Evolutionary conservation across 2,113 vertebrate species (phyloP).

Genomic region (Octodon degus): DNA sequence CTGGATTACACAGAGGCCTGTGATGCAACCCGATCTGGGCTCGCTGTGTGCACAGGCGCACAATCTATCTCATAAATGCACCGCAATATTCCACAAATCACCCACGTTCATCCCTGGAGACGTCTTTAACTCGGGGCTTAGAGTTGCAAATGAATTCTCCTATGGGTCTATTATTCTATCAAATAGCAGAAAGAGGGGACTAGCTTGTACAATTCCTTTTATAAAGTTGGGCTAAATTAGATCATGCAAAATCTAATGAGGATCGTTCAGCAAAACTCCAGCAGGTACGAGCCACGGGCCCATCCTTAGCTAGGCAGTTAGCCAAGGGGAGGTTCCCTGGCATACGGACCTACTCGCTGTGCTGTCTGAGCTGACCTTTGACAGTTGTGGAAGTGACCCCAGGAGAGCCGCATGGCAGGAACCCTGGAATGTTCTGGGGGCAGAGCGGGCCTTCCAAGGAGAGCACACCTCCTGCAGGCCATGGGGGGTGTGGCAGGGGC

Average conservation of each 20-base stretch:
- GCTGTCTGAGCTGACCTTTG: not conserved
- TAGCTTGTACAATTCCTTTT: not conserved
- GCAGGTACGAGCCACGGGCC: not conserved
- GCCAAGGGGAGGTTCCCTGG: not conserved
- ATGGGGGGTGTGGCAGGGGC: fast-evolving
- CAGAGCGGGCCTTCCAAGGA: too few relatives aligned
- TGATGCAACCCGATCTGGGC: not conserved
- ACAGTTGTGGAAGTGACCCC: not conserved
- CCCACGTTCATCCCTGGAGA: not conserved
- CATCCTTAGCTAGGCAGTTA: not conserved
- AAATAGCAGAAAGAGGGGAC: not conserved
- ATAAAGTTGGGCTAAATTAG: not conserved
- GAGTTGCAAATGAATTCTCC: constrained; percentile 66
- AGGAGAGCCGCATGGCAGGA: not conserved
- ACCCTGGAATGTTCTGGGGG: not conserved
- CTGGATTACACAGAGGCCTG: not conserved
- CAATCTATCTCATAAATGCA: constrained; percentile 36
- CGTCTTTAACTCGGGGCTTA: constrained; percentile 60
- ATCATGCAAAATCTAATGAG: constrained; percentile 4
- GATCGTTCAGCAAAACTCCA: fast-evolving
- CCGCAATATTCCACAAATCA: constrained; percentile 39
- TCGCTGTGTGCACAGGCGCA: fast-evolving
- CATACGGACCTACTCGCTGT: fast-evolving
- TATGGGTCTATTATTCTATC: constrained; percentile 63
- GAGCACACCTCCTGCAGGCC: fast-evolving